Base-by-base conservation (phyloP, 2,113 vertebrate genomes). In the Calonectris borealis region DNA sequence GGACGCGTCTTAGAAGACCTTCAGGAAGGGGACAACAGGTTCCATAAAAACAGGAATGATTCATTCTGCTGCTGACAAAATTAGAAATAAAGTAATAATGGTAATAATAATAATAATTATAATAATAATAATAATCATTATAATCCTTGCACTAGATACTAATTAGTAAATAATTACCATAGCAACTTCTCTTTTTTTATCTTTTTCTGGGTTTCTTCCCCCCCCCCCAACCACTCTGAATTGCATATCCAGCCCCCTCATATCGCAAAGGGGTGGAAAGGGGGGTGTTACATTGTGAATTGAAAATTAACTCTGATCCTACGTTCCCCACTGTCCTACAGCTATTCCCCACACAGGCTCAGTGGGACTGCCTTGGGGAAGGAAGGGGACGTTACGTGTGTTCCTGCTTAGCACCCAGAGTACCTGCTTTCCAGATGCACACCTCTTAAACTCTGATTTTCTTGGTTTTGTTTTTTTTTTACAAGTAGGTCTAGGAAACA, bases 401-500 rank as follows among this genome's bases (percentile, higher is more conserved):
- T 95, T 97, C 97, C 97, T 97, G 94, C 86, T 96, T 94, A 94
- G 86, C 90, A 87, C 94, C 91, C 92, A 92, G 93, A 95, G 95
- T 95, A 96, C 94, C 97, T 96, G 95, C 93, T 97, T 96, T 97
- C 96, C 91, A 97, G 94, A 93, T 93, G 86, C 94, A 75, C 46
- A 64, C 64, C 57, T 93, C 95, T 93, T 69, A 91, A 93, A 85
- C 62, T 89, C 90, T 92, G 83, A 90, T 90, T 81, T 88, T 61
- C 76, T 92, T 72, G 52, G 20, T 48, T 40, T 18, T 48, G 46
- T 11, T 51, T 90, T 40, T 40, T 77, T 88, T 97, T 96, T 93
- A 97, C 87, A 91, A 93, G 86, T 94, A 83, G 88, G 80, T 98
- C 97, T 96, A 96, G 97, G 96, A 97, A 97, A 97, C 97, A 96